Evolutionary conservation across 2,113 vertebrate genomes (phyloP).

Genomic region (Empidonax traillii): DNA sequence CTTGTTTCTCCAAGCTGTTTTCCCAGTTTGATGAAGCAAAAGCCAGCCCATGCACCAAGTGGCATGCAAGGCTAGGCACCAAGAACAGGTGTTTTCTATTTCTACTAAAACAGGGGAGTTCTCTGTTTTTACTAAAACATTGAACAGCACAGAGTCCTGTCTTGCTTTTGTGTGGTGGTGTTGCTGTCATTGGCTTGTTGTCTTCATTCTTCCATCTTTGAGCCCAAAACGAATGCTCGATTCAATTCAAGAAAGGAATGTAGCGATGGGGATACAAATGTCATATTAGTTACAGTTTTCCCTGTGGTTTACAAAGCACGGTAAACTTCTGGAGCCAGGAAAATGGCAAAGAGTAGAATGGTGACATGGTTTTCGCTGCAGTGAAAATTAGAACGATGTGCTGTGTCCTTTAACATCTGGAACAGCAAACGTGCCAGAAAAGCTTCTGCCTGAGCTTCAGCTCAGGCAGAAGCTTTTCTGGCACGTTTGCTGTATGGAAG

Average conservation of each 20-base stretch:
- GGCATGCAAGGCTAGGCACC: background rate
- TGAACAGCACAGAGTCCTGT: background rate
- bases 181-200: background rate
- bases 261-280: background rate
- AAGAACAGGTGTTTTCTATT: background rate
- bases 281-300: background rate
- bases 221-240: background rate
- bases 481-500: fast-evolving
- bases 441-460: background rate
- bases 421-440: background rate
- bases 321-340: background rate
- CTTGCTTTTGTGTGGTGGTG: background rate
- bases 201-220: background rate
- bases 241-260: background rate
- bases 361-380: background rate
- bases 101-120: background rate
- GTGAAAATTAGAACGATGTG: background rate
- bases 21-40: background rate
- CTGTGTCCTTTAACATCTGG: background rate
- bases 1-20: background rate
- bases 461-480: too few relatives aligned
- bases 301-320: background rate
- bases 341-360: background rate
- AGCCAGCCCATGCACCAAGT: background rate
- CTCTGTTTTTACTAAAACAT: background rate